phyloP scores from a whole-genome alignment of 2,113 vertebrate species.

The Anoura caudifer region DNA sequence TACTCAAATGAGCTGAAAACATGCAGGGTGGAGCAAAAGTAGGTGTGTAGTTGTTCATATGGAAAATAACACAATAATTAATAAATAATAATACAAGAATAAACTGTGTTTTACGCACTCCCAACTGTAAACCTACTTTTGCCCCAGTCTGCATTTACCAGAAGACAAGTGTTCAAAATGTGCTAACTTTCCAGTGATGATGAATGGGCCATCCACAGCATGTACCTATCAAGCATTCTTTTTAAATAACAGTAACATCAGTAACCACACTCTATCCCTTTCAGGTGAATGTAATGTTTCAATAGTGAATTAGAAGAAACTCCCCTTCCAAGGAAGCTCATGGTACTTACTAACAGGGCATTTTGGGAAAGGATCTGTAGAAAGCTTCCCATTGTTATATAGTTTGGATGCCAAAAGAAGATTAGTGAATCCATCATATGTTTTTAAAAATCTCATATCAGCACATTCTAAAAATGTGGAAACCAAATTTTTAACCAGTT shows the following conservation, averaged over 20 bases:
- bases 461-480: background rate
- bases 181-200: background rate
- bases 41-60: background rate
- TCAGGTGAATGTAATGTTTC: background rate
- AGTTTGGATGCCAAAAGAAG: background rate
- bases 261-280: background rate
- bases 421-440: background rate
- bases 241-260: background rate
- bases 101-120: background rate
- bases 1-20: background rate
- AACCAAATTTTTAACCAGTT: background rate
- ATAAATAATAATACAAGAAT: background rate
- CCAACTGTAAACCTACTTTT: background rate
- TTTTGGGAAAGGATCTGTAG: background rate
- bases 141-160: background rate
- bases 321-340: background rate
- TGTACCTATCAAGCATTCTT: background rate
- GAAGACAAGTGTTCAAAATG: background rate
- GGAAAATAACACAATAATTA: background rate
- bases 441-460: background rate
- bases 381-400: background rate
- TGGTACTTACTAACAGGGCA: background rate
- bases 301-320: background rate
- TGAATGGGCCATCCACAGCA: background rate
- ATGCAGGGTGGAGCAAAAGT: background rate